phyloP scores from a whole-genome alignment of 2,797 vertebrate species.

The Macropodus opercularis region DNA sequence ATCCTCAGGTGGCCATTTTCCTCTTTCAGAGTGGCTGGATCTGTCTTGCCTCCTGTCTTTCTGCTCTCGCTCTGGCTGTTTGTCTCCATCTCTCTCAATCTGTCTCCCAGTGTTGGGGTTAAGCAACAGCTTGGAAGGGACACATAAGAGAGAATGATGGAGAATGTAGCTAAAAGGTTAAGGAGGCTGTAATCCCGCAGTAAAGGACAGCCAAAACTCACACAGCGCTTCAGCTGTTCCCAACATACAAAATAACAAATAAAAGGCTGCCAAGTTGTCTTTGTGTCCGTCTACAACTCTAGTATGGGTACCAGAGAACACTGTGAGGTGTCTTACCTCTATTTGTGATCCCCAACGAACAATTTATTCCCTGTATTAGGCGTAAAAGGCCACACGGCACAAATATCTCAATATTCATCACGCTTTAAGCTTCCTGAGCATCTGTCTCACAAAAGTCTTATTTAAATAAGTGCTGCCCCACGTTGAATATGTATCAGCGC shows the following conservation, averaged over 20 bases:
- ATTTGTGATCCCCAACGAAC: constrained; percentile 28
- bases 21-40: constrained; percentile 47
- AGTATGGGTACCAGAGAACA: constrained; percentile 48
- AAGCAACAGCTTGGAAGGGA: constrained; percentile 77
- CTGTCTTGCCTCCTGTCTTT: constrained; percentile 49
- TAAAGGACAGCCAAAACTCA: constrained; percentile 82
- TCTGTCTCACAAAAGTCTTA: constrained; percentile 16
- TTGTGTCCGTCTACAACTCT: constrained; percentile 29
- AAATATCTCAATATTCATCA: constrained; percentile 17
- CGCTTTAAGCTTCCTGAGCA: constrained; percentile 18
- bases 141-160: constrained; percentile 78
- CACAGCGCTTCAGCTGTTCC: constrained; percentile 75
- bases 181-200: constrained; percentile 77
- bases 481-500: constrained; percentile 5
- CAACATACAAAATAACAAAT: constrained; percentile 62
- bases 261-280: constrained; percentile 54
- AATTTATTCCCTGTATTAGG: constrained; percentile 28
- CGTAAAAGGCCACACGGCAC: not conserved
- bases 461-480: constrained; percentile 9
- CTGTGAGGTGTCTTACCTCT: constrained; percentile 11
- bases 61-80: constrained; percentile 28
- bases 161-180: constrained; percentile 81
- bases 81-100: constrained; percentile 55
- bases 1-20: constrained; percentile 77
- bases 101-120: constrained; percentile 69